These are phyloP conservation scores for Heliconius eleuchia DNA, from an alignment of 1,140 invertebrate species.

Conservation along the genomic window DNA sequence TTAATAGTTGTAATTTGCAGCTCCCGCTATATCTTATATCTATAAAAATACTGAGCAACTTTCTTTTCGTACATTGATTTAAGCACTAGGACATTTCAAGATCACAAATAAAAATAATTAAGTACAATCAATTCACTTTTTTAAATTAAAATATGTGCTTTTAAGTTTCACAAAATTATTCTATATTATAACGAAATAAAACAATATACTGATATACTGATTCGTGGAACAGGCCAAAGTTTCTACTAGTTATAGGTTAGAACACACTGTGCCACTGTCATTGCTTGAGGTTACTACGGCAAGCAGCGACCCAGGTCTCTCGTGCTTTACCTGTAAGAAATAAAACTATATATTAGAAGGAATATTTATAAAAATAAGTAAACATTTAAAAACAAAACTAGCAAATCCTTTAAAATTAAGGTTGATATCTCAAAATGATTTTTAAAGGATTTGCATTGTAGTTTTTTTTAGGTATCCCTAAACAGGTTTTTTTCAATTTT, in stretches of 20 bases:
- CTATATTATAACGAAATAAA: conserved; percentile 47
- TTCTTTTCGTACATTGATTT: conserved; percentile 70
- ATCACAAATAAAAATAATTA: conserved; percentile 37
- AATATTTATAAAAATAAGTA: neutral
- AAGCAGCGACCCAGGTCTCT: conserved; percentile 60
- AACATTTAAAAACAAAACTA: too few relatives aligned
- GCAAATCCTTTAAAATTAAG: too few relatives aligned
- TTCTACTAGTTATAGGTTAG: conserved; percentile 25
- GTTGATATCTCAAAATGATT: too few relatives aligned
- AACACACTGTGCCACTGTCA: conserved; percentile 72
- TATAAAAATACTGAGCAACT: conserved; percentile 80
- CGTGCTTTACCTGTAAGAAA: conserved; percentile 71
- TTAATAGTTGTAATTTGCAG: conserved; percentile 68
- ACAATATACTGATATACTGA: conserved; percentile 36
- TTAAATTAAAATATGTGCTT: conserved; percentile 62
- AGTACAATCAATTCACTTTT: conserved; percentile 45
- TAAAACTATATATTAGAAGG: neutral
- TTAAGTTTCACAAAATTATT: conserved; percentile 58
- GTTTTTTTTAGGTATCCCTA: too few relatives aligned
- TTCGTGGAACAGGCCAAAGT: conserved; percentile 15
- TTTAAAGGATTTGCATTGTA: too few relatives aligned
- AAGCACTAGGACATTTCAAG: conserved; percentile 59
- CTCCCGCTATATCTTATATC: conserved; percentile 68
- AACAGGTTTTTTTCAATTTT: too few relatives aligned
- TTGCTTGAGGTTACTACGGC: conserved; percentile 54